Evolutionary conservation across 2,113 vertebrate species (phyloP), one percentile per base, ranked within the genome.

Genomic region (Pterophyllum scalare): DNA sequence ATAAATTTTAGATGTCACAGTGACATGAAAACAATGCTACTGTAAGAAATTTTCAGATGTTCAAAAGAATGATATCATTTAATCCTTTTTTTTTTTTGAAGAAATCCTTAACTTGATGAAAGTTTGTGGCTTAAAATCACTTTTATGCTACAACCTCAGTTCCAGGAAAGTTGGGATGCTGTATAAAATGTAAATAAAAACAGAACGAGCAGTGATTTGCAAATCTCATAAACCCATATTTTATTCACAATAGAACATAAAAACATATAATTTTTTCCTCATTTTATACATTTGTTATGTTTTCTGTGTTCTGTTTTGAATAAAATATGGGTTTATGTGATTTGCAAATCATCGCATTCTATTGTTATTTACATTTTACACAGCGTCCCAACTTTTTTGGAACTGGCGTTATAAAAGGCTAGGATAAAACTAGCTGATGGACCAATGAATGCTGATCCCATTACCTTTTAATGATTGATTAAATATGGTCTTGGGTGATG

Each of bases 401-500:
- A 70, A 70, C 64, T 70, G 40, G 64, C 49, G 64, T 49, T 49
- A 24, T 70, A 49, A 77, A 80, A 82, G 38, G 1, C 12, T 43
- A 83, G 90, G 60, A 80, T 38, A 80, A 84, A 80, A 78, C 35
- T 75, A 85, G 83, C 61, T 91, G 85, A 89, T 91, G 86, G 83
- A 91, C 80, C 75, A 88, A 93, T 91, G 77, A 93, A 87, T 91
- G 90, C 91, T 92, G 92, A 94, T 92, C 84, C 87, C 79, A 83
- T 94, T 89, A 82, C 72, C 77, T 77, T 38, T 87, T 83, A 80
- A 85, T 92, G 87, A 89, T 84, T 95, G 89, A 88, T 89, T 91
- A 70, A 81, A 81, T 90, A 46, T 93, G 92, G 90, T 94, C 85
- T 92, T 91, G 90, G 93, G 94, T 93, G 90, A 78, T 81, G 90